Conservation (phyloP, 2,888 invertebrate genomes). For the Nomada hirtipes region DNA sequence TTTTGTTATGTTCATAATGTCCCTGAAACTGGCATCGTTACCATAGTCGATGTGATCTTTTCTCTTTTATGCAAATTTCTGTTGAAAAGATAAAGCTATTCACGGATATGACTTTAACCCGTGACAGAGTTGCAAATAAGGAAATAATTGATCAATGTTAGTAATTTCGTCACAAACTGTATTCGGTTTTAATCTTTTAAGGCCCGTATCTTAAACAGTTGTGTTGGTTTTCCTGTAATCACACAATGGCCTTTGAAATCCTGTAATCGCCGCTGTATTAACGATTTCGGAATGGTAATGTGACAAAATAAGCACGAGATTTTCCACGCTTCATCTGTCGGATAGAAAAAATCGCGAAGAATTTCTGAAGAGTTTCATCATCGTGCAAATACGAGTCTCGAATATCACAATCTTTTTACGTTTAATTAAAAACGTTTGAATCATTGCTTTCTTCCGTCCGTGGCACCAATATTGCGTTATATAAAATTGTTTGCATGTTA, state of each 20-base stretch:
- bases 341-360: not conserved
- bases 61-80: slow-evolving; percentile 5
- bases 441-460: too few species aligned
- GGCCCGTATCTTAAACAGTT: not conserved
- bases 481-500: too few species aligned
- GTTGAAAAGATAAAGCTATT: slow-evolving; percentile 1
- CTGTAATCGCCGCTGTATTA: slow-evolving; percentile 3
- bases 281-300: slow-evolving; percentile 10
- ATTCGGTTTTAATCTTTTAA: slow-evolving; percentile 22
- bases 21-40: not conserved
- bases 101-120: slow-evolving; percentile 10
- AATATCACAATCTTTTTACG: too few species aligned
- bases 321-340: not conserved
- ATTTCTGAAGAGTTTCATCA: not conserved
- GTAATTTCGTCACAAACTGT: not conserved
- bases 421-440: too few species aligned
- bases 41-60: not conserved
- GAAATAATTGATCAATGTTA: slow-evolving; percentile 23
- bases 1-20: not conserved
- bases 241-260: not conserved
- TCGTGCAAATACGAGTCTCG: not conserved
- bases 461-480: too few species aligned
- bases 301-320: not conserved
- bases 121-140: slow-evolving; percentile 20
- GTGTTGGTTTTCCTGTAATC: not conserved